phyloP scores from a whole-genome alignment of 2,797 vertebrate species.

The Phataginus tricuspis region DNA sequence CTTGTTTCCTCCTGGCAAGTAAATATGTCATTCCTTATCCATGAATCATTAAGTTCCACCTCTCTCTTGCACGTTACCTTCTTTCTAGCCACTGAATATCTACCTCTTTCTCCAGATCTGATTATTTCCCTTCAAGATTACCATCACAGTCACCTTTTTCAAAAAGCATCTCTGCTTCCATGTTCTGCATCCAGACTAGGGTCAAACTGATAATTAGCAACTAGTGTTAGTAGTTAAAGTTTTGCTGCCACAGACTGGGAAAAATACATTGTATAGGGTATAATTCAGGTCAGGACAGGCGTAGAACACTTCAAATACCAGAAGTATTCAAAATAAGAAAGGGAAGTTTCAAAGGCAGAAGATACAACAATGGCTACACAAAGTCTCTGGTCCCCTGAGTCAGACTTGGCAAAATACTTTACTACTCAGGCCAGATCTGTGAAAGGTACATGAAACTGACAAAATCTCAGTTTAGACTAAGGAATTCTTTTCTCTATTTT shows the following conservation, averaged over 20 bases:
- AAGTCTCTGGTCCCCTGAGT: not conserved
- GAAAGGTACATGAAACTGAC: not conserved
- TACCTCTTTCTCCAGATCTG: not conserved
- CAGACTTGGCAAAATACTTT: not conserved
- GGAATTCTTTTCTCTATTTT: not conserved
- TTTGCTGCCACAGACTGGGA: not conserved
- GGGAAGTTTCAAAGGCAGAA: not conserved
- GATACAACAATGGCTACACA: not conserved
- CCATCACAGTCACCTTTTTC: not conserved
- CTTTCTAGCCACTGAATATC: not conserved
- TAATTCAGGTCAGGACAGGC: not conserved
- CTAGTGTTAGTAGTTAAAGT: not conserved
- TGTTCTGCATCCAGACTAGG: not conserved
- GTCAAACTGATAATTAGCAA: not conserved
- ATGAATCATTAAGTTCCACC: conserved; percentile 42
- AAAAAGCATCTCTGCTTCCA: not conserved
- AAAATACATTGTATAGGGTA: not conserved
- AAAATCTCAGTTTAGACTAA: not conserved
- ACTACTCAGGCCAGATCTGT: not conserved
- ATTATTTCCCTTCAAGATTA: conserved; percentile 38
- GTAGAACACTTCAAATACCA: not conserved
- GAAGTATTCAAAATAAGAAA: not conserved
- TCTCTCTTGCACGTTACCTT: conserved; percentile 47
- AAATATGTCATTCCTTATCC: conserved; percentile 25
- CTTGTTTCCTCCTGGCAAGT: not conserved